A percentile compares a stretch with the other conserved stretches of the same genome.
Conservation (phyloP, 2,113 vertebrate genomes). For the Centrocercus urophasianus region DNA sequence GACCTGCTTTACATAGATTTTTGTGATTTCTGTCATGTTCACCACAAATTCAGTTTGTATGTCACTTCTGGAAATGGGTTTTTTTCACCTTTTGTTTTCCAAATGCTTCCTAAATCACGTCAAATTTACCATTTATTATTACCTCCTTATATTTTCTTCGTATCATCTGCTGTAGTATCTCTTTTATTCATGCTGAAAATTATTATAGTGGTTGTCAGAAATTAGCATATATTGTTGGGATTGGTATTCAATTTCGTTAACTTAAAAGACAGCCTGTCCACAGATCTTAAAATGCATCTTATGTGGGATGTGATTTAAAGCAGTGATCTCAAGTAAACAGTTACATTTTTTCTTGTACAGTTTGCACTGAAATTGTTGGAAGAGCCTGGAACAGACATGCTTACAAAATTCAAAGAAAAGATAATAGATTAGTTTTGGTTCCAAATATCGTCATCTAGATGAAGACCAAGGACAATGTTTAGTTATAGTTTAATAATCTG, state of each 20-base stretch:
- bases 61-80: not conserved
- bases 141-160: not conserved
- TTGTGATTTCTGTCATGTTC: not conserved
- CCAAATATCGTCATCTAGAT: conserved; percentile 55
- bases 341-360: not conserved
- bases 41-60: not conserved
- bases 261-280: not conserved
- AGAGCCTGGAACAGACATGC: not conserved
- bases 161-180: not conserved
- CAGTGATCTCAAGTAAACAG: not conserved
- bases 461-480: conserved; percentile 82
- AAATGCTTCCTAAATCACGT: not conserved
- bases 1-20: not conserved
- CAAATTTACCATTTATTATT: not conserved
- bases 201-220: not conserved
- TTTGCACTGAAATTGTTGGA: not conserved
- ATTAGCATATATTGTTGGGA: not conserved
- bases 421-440: conserved; percentile 62
- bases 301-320: not conserved
- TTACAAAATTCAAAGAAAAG: conserved; percentile 54
- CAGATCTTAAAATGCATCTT: not conserved
- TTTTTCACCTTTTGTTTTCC: not conserved
- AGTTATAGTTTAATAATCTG: conserved; percentile 87
- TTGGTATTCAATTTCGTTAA: not conserved
- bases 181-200: not conserved